Evolutionary conservation across 53 echinoderm and acorn worm species (phyloP), one percentile per base, ranked within the genome.

Genomic region (Antedon mediterranea): DNA sequence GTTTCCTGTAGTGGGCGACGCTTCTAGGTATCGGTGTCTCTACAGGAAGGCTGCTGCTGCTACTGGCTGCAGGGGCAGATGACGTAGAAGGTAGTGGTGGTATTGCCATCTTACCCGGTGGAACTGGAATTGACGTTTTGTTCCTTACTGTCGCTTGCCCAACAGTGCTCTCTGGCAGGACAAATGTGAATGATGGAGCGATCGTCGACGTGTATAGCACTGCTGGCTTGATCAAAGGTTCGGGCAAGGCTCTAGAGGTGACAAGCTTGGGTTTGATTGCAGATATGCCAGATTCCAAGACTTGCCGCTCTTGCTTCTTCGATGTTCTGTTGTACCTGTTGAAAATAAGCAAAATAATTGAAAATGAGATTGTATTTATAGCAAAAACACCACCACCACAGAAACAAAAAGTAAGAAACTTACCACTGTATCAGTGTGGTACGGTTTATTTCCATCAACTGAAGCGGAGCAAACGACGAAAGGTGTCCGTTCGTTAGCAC

Each of bases 371-470:
- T 37, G 37, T 37, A 37, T 11, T 4, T 37, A 11, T 57, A 2
- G 57, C 23, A 18, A 57, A 57, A 23, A 57, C 7, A 57, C 7
- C 20, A 57, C 14, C 57, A 57, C 2, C 20, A 57, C 15, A 18
- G 7, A 3, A 18, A 26, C 20, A 57, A 57, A 0, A 20, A 11
- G 5, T 31, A n/a, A 76, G 32, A 76, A 44, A n/a, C 42, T 57
- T 79, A 79, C 75, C 84, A 79, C 71, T 79, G 84, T 3, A 44
- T 43, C 23, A 84, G 79, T 13, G 84, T 78, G 11, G 27, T 7
- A 32, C 77, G 85, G 32, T 81, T 85, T 37, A 85, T 81, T 29
- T 81, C 81, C 76, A 85, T 72, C 32, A 81, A 77, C 72, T 85
- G 85, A 20, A 85, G 11, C 23, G 31, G 28, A 0, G 75, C 57